Evolutionary conservation across 2,888 invertebrate genomes (phyloP), one percentile per base, ranked within the genome.

Genomic region (Chloroclysta siterata): DNA sequence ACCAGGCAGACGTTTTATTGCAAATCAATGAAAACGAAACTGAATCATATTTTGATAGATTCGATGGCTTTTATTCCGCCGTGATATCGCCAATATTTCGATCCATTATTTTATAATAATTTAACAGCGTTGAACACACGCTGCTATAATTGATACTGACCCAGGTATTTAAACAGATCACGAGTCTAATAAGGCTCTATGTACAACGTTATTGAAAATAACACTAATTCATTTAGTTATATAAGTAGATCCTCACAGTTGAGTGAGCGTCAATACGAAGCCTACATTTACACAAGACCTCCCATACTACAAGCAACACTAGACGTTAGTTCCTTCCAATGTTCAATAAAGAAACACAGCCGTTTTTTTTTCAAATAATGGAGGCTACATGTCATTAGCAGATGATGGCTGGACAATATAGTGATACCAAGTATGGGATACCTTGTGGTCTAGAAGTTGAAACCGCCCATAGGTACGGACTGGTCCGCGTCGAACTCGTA

Each of bases 401-500:
- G 8, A 44, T 46, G 17, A 10, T 46, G 11, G 11, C 36, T 46
- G 11, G 11, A 17, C 15, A 46, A 46, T 17, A 46, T 5, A 46
- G 46, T 17, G 46, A 46, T 17, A 50, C 28, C 41, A 41, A 41
- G 44, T 22, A 17, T 46, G 51, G 46, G 70, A 68, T 71, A 63
- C 59, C 63, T 60, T 51, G 48, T 52, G 56, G 81, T 94, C 52
- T 96, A 97, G 91, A 97, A 97, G 78, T 97, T 95, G 85, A 97
- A 97, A 76, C 96, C 96, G 72, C 96, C 96, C 93, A 95, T 95
- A 22, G 97, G 96, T 74, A 96, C 94, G 59, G 95, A 94, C 77
- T 95, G 95, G 83, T 96, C 95, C 10, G 95, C 89, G 80, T 93
- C 94, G 80, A 96, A 98, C 78, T 95, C 94, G 81, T 96, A 97